Conservation (phyloP, 2,113 vertebrate genomes). For the Chlamydotis undulata region DNA sequence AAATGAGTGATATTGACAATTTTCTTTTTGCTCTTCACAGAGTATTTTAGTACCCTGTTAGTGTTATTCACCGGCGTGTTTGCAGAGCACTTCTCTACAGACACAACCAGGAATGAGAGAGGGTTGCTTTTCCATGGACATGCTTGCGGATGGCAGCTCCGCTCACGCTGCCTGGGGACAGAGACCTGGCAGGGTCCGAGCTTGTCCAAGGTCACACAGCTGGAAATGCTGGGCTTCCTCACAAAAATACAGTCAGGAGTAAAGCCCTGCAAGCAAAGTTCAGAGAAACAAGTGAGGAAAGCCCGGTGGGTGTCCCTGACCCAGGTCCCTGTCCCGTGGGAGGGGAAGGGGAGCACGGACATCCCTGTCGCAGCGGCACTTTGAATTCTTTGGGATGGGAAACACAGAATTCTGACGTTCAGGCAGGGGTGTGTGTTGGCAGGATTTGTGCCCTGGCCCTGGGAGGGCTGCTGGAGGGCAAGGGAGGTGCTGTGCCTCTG, state of each 20-base stretch:
- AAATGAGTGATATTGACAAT: not conserved
- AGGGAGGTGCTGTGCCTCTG: not conserved
- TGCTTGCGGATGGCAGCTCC: accelerated
- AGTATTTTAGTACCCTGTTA: not conserved
- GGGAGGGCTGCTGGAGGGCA: not conserved
- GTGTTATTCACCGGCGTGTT: accelerated
- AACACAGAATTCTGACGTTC: not conserved
- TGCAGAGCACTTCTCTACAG: not conserved
- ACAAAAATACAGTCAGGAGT: not conserved
- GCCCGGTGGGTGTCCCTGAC: not conserved
- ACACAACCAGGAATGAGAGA: not conserved
- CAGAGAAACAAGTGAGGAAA: not conserved
- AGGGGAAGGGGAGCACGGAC: not conserved
- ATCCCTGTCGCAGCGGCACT: not conserved
- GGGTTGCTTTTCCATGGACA: not conserved
- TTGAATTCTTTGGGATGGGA: not conserved
- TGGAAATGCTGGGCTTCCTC: not conserved
- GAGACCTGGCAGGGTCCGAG: not conserved
- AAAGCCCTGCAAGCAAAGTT: not conserved
- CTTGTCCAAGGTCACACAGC: accelerated
- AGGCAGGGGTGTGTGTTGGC: no score
- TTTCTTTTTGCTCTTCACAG: not conserved
- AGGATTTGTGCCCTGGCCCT: accelerated
- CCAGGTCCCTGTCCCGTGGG: accelerated
- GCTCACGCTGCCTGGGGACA: not conserved